Evolutionary conservation across 2,888 invertebrate genomes (phyloP).

Genomic region (Lissonota sp.): DNA sequence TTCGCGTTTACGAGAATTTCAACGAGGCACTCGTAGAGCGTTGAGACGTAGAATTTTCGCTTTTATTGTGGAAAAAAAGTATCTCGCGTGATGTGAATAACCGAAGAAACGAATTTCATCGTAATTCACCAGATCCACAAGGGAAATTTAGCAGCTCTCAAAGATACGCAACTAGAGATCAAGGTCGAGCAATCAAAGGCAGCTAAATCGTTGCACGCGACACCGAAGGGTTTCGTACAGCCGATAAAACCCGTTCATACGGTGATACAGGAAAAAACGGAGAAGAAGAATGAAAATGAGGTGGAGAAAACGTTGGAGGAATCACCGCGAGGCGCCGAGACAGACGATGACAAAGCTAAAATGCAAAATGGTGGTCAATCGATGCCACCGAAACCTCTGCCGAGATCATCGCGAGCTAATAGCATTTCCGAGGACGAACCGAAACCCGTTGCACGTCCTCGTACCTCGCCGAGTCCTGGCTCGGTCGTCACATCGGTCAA

Average conservation of each 20-base stretch:
- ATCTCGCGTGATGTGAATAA: constrained; percentile 13
- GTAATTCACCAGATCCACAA: constrained; percentile 79
- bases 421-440: constrained; percentile 90
- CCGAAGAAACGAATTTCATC: constrained; percentile 25
- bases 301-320: constrained; percentile 75
- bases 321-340: constrained; percentile 66
- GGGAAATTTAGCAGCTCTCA: constrained; percentile 80
- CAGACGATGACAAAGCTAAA: constrained; percentile 78
- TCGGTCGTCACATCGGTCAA: constrained; percentile 86
- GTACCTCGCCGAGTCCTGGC: constrained; percentile 87
- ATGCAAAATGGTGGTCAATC: constrained; percentile 82
- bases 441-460: constrained; percentile 88
- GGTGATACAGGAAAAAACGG: constrained; percentile 76
- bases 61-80: constrained; percentile 18
- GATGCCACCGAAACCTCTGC: constrained; percentile 92
- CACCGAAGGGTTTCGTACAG: constrained; percentile 78
- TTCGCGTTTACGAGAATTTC: constrained; percentile 1
- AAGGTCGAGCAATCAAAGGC: constrained; percentile 77
- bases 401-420: constrained; percentile 89
- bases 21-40: constrained; percentile 29
- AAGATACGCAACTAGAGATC: constrained; percentile 79
- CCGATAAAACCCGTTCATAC: constrained; percentile 72
- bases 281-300: constrained; percentile 74
- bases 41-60: constrained; percentile 29
- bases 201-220: constrained; percentile 74